Evolutionary conservation across 1,140 invertebrate genomes (phyloP).

Genomic region (Solen grandis): DNA sequence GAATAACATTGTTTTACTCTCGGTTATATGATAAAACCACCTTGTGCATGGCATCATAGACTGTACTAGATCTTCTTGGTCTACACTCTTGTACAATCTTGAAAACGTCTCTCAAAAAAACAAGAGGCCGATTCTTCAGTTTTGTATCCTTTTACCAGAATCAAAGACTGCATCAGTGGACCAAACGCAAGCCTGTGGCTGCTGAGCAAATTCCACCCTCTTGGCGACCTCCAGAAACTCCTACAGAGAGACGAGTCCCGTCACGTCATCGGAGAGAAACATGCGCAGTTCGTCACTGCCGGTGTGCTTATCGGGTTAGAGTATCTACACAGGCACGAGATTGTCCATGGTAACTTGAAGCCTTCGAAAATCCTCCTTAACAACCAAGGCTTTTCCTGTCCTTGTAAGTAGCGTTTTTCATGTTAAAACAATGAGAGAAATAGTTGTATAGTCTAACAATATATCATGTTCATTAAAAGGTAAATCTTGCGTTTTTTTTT

Average conservation of each 20-base stretch:
- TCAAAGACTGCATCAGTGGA: slow-evolving; percentile 34
- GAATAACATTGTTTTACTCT: no score
- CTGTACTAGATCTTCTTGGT: no score
- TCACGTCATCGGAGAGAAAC: slow-evolving; percentile 49
- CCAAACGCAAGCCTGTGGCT: slow-evolving; percentile 17
- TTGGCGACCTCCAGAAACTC: slow-evolving; percentile 30
- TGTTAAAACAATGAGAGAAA: no score
- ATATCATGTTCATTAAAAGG: no score
- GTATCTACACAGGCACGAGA: slow-evolving; percentile 35
- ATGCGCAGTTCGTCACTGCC: slow-evolving; percentile 42
- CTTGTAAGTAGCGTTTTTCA: slow-evolving; percentile 26
- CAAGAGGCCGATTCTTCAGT: no score
- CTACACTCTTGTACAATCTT: no score
- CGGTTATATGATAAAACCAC: no score
- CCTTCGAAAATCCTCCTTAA: slow-evolving; percentile 46
- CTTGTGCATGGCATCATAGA: no score
- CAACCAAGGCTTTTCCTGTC: slow-evolving; percentile 40
- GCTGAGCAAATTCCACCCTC: slow-evolving; percentile 15
- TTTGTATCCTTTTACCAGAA: no score
- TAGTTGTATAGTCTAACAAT: no score
- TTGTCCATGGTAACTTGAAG: slow-evolving; percentile 49
- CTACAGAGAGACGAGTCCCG: slow-evolving; percentile 10
- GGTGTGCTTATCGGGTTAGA: slow-evolving; percentile 44
- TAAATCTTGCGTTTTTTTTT: no score
- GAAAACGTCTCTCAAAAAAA: no score